These are phyloP conservation scores for Drosophila albomicans DNA, from an alignment of 1,140 invertebrate genomes.

Conservation along the genomic window DNA sequence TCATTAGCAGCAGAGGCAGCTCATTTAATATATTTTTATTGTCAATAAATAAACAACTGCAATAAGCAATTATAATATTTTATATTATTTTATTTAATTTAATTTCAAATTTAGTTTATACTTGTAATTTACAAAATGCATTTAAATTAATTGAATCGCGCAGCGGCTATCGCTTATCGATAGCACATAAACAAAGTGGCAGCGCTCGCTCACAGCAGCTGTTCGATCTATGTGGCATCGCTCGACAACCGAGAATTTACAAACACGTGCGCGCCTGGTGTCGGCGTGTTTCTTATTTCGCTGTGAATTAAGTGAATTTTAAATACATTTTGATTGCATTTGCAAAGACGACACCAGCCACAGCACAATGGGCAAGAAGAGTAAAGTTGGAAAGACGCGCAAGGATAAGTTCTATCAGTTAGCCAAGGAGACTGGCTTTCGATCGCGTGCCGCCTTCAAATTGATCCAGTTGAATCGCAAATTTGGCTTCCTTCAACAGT, in stretches of 20 bases:
- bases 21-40: background rate
- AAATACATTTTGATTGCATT: constrained; percentile 4
- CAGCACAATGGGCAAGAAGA: constrained; percentile 94
- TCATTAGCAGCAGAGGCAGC: background rate
- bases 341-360: background rate
- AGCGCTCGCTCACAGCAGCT: constrained; percentile 8
- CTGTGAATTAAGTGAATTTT: background rate
- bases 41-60: background rate
- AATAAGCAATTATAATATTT: too few relatives aligned
- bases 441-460: constrained; percentile 99
- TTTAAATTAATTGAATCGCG: background rate
- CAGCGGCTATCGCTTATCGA: constrained; percentile 22
- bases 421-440: constrained; percentile 98
- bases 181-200: constrained; percentile 7
- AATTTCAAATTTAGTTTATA: too few relatives aligned
- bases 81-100: too few relatives aligned
- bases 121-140: too few relatives aligned
- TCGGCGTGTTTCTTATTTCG: constrained; percentile 47
- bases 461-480: constrained; percentile 99
- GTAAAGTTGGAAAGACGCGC: constrained; percentile 98
- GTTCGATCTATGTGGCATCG: constrained; percentile 23
- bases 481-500: constrained; percentile 98
- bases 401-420: constrained; percentile 99
- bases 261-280: constrained; percentile 41
- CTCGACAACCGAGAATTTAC: constrained; percentile 13